phyloP scores from a whole-genome alignment of 2,797 vertebrate genomes.

The Tokudaia tokunoshimensis region DNA sequence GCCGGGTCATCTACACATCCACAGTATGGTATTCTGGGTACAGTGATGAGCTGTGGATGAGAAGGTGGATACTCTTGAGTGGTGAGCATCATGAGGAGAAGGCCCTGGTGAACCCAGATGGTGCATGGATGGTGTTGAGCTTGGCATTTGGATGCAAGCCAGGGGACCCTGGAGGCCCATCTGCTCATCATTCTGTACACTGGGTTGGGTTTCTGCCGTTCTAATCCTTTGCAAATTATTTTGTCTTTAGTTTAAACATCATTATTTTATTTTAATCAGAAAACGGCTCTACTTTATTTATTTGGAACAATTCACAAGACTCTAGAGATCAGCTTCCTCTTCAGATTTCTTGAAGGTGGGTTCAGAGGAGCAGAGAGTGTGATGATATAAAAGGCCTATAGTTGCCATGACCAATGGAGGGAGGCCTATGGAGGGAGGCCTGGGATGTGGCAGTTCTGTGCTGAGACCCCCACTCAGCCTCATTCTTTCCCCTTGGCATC shows the following conservation, averaged over 20 bases:
- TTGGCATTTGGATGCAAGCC: neutral
- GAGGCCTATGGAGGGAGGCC: neutral
- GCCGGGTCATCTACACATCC: neutral
- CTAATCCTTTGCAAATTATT: neutral
- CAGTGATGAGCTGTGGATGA: neutral
- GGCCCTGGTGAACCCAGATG: neutral
- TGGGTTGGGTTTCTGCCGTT: conserved; percentile 17
- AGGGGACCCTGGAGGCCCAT: neutral
- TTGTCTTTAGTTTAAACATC: conserved; percentile 49
- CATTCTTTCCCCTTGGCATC: too few relatives aligned
- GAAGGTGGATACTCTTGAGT: neutral
- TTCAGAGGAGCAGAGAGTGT: neutral
- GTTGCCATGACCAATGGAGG: neutral
- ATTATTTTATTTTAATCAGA: conserved; percentile 57
- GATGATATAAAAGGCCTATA: neutral
- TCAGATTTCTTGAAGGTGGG: neutral
- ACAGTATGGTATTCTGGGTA: accelerated
- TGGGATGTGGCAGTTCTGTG: neutral
- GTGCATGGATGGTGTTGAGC: neutral
- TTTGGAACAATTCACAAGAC: neutral
- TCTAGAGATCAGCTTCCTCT: neutral
- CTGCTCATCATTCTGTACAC: neutral
- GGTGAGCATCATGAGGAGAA: neutral
- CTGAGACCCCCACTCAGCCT: neutral
- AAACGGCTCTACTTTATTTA: neutral